These are phyloP conservation scores for Notamacropus eugenii DNA, from an alignment of 2,797 vertebrate species.

Conservation along the genomic window DNA sequence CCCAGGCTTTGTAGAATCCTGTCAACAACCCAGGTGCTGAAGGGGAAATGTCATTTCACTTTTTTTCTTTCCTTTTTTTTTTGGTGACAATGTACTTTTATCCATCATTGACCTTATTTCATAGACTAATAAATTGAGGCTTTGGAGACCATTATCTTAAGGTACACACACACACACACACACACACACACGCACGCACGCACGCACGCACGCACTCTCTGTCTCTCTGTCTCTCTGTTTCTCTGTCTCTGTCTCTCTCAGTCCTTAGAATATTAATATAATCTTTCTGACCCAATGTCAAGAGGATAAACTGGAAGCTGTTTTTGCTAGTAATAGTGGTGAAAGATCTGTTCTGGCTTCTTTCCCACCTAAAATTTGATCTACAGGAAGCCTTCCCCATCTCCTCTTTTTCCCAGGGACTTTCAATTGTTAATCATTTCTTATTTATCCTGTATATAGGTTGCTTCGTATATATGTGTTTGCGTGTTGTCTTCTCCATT, in stretches of 20 bases:
- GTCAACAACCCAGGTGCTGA: conserved; percentile 67
- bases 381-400: not conserved
- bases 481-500: not conserved
- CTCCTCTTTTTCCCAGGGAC: not conserved
- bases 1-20: conserved; percentile 55
- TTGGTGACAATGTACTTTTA: conserved; percentile 49
- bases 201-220: too few relatives aligned
- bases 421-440: not conserved
- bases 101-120: conserved; percentile 51
- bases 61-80: not conserved
- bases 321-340: not conserved
- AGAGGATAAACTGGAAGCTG: conserved; percentile 9
- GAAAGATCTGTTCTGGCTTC: not conserved
- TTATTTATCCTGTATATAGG: not conserved
- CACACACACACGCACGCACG: too few relatives aligned
- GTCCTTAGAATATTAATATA: not conserved
- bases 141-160: conserved; percentile 52
- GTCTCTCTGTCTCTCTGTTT: too few relatives aligned
- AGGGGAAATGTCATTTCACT: not conserved
- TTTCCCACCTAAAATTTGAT: too few relatives aligned
- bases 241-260: too few relatives aligned
- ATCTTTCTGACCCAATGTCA: not conserved
- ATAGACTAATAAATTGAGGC: conserved; percentile 62
- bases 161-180: not conserved
- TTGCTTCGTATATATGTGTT: not conserved